Evolutionary conservation across 1,140 invertebrate species (phyloP), one percentile per base, ranked within the genome.

Genomic region (Microplitis demolitor): DNA sequence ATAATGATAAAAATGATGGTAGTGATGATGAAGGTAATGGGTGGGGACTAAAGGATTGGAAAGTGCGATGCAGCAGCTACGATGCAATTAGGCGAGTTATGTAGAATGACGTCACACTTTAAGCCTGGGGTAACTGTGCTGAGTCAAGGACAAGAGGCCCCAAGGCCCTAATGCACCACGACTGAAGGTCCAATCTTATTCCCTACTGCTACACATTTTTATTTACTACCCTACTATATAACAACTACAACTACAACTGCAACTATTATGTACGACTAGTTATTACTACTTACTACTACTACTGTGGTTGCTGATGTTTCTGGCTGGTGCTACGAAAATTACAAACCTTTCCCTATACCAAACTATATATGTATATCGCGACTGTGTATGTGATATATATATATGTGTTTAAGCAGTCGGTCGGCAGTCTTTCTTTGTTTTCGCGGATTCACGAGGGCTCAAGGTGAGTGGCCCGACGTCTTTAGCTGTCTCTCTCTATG

Each of bases 41-140:
- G 68, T 53, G 71, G 37, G 24, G 53, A 54, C 51, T 60, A 24
- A 61, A 66, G 74, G 61, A 63, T 69, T 63, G 58, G 54, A 70
- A 58, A 74, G 68, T 51, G 67, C 34, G 13, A 53, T 67, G 66
- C 71, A 69, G 71, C 62, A 69, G 73, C 69, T 76, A 83, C 84
- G 82, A 86, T 86, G 85, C 85, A 87, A 87, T 87, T 87, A 87
- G 85, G 82, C 82, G 83, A 87, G 85, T 87, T 87, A 87, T 87
- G 85, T 84, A 83, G 83, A 85, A 78, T 87, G 85, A 87, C 85
- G 85, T 87, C 85, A 87, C 82, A 85, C 82, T 78, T 79, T 61
- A 78, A 78, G 78, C 61, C 82, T 80, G 85, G 85, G 85, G 85
- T 87, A 87, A 86, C 85, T 85, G 85, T 86, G 85, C 85, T 83